A percentile compares a stretch with the other conserved stretches of the same genome.
phyloP scores from a whole-genome alignment of 2,113 vertebrate species.

The Phoxinus phoxinus region DNA sequence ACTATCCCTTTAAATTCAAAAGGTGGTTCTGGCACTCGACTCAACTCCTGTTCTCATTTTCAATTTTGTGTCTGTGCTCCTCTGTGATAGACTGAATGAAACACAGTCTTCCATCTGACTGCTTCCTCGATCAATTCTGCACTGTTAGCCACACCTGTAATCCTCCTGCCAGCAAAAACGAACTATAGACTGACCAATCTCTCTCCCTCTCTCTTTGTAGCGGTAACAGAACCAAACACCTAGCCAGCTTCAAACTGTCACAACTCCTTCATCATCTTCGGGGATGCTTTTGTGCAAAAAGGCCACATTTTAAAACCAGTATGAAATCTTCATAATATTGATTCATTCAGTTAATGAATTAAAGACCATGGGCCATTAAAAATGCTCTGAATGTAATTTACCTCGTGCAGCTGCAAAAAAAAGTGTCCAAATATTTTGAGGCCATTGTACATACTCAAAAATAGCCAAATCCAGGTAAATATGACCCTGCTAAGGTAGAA shows the following conservation, averaged over 20 bases:
- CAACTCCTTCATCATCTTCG: background rate
- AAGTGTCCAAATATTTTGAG: background rate
- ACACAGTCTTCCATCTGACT: constrained; percentile 47
- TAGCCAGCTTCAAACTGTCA: background rate
- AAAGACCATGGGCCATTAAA: background rate
- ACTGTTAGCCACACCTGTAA: constrained; percentile 36
- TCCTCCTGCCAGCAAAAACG: background rate
- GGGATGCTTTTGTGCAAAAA: background rate
- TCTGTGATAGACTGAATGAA: constrained; percentile 39
- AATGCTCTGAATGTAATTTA: background rate
- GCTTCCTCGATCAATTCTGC: constrained; percentile 37
- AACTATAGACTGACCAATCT: constrained; percentile 25
- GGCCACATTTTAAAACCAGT: background rate
- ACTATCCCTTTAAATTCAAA: background rate
- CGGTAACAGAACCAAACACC: background rate
- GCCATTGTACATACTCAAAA: background rate
- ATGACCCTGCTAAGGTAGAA: background rate
- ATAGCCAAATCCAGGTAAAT: background rate
- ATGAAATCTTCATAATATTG: background rate
- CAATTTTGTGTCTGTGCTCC: background rate
- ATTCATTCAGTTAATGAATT: background rate
- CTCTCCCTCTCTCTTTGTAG: background rate
- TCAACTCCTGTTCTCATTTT: background rate
- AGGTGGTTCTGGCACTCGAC: background rate
- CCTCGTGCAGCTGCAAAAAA: background rate